Evolutionary conservation across 2,888 invertebrate genomes (phyloP).

Genomic region (Magallana nippona): DNA sequence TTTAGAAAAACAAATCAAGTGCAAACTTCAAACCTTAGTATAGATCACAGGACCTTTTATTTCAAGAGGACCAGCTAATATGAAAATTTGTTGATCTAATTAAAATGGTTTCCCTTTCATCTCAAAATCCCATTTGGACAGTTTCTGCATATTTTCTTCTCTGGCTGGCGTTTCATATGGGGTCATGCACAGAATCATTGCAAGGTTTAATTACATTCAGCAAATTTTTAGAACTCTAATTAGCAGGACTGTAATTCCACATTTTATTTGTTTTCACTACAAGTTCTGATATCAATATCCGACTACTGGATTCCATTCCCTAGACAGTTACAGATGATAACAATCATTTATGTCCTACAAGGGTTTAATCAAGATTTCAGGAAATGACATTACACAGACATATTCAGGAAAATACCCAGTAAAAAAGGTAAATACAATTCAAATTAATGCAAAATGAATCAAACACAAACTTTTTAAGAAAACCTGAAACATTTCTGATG

Average conservation of each 20-base stretch:
- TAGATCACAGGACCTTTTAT: conserved; percentile 29
- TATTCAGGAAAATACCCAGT: not conserved
- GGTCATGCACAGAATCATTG: not conserved
- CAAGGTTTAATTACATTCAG: conserved; percentile 26
- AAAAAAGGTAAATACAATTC: no score
- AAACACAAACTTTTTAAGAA: no score
- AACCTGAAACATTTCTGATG: no score
- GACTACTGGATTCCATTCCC: not conserved
- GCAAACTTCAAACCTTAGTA: conserved; percentile 16
- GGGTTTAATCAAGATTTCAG: conserved; percentile 3
- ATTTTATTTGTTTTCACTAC: conserved; percentile 17
- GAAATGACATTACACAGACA: not conserved
- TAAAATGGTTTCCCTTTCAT: conserved; percentile 7
- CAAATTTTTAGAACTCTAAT: conserved; percentile 24
- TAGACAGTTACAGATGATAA: not conserved
- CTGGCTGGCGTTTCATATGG: not conserved
- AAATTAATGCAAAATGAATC: no score
- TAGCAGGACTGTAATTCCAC: conserved; percentile 22
- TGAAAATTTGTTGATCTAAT: conserved; percentile 25
- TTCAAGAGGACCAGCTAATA: conserved; percentile 27
- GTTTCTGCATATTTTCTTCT: not conserved
- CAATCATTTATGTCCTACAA: not conserved
- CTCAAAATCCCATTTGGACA: conserved; percentile 30
- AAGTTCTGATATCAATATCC: not conserved
- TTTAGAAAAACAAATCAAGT: conserved; percentile 30